Conservation (phyloP, 2,113 vertebrate genomes). For the Gobiocypris rarus region DNA sequence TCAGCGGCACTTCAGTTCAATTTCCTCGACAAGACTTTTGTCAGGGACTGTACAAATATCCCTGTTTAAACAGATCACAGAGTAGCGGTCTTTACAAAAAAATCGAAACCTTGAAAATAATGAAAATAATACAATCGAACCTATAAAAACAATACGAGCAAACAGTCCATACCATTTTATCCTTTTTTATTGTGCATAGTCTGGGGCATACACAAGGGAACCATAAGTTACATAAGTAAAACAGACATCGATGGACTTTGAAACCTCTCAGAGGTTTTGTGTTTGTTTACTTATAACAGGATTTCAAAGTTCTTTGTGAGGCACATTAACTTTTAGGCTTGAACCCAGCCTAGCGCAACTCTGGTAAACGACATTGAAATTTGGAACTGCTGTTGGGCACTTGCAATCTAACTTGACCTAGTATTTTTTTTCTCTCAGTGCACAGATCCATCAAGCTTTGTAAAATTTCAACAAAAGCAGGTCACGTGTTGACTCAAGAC, state of each 20-base stretch:
- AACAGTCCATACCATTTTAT: not conserved
- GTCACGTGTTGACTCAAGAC: not conserved
- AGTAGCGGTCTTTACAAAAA: not conserved
- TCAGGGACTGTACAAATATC: too few species aligned
- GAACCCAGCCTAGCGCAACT: not conserved
- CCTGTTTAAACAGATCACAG: slow-evolving; percentile 40
- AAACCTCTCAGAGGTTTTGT: not conserved
- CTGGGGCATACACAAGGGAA: not conserved
- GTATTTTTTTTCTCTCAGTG: not conserved
- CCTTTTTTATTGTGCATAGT: not conserved
- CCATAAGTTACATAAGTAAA: not conserved
- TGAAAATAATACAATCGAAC: not conserved
- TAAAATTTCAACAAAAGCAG: slow-evolving; percentile 16
- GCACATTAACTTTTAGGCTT: not conserved
- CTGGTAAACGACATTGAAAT: not conserved
- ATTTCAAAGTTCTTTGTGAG: slow-evolving; percentile 2
- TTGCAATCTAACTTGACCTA: not conserved
- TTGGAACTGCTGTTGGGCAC: not conserved
- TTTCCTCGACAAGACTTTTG: too few species aligned
- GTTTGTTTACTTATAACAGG: not conserved
- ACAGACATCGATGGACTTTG: not conserved
- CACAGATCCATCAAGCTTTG: not conserved
- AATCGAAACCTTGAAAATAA: not conserved
- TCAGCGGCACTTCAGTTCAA: too few species aligned
- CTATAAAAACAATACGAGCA: not conserved